A percentile compares a stretch with the other conserved stretches of the same genome.
phyloP scores from a whole-genome alignment of 1,140 invertebrate genomes.

The Papilio glaucus region DNA sequence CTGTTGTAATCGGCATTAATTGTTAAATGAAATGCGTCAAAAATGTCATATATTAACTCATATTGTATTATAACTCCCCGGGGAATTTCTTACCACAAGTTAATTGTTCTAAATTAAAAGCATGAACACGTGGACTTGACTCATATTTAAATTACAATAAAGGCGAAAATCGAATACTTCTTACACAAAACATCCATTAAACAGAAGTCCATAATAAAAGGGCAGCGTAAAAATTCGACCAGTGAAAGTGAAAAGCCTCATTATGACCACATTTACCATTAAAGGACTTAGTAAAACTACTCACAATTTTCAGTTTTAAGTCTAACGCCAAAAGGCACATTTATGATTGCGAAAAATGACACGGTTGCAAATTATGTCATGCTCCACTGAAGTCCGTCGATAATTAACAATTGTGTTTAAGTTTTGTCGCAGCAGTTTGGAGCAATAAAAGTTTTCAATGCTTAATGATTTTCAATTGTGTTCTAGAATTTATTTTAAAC shows the following conservation, averaged over 20 bases:
- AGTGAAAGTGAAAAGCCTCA: conserved; percentile 59
- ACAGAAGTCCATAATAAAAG: conserved; percentile 55
- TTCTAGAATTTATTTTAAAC: conserved; percentile 23
- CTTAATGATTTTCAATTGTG: conserved; percentile 19
- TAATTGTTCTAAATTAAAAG: conserved; percentile 18
- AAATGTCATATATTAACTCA: conserved; percentile 40
- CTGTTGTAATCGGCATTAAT: too few species aligned
- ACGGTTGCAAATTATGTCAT: conserved; percentile 45
- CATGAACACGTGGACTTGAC: neutral
- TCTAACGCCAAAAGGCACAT: neutral
- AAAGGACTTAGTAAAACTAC: neutral
- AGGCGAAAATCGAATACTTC: conserved; percentile 39
- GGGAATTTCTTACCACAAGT: conserved; percentile 45
- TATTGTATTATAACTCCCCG: conserved; percentile 49
- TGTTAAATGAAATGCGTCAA: neutral
- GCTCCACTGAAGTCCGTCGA: conserved; percentile 45
- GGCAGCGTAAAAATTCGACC: conserved; percentile 55
- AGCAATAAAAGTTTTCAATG: conserved; percentile 34
- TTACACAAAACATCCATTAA: conserved; percentile 47
- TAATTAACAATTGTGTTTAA: conserved; percentile 53
- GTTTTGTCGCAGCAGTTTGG: conserved; percentile 34
- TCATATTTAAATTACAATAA: conserved; percentile 38
- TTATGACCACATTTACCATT: conserved; percentile 50
- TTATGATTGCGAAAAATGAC: conserved; percentile 5
- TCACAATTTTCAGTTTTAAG: conserved; percentile 20